Base-by-base conservation (phyloP, 1,140 invertebrate genomes). In the Delia radicum region DNA sequence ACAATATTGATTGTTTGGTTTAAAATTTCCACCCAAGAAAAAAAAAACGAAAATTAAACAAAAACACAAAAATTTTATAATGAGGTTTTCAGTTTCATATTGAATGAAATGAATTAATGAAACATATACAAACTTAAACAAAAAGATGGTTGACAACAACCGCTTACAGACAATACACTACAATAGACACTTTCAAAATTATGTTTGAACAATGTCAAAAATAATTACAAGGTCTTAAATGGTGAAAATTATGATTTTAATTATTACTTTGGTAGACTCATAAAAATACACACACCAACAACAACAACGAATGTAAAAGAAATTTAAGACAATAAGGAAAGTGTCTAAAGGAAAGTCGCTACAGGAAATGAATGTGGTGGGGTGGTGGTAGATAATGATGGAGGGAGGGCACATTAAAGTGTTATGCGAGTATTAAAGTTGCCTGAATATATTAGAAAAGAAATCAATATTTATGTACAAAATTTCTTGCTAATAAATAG, bases 171-270 rank as follows among this genome's bases (percentile, higher is more conserved):
- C 29, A 21, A 21, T 42, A 55, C 18, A 55, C n/a, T 65, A 65
- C 21, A 26, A 24, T 28, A 63, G 62, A 65, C 62, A 65, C 62
- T 33, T 33, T 69, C 13, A 37, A 69, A 69, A 69, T 69, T 69
- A 69, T 69, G 31, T 69, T 69, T 69, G 29, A 69, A 69, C 29
- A 69, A 33, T 69, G 65, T 69, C 65, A 69, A 69, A 69, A 69
- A 69, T 69, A 69, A 69, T 69, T 69, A 69, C 65, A 69, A 33
- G 65, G 65, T 69, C 65, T 69, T 69, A 69, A 69, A 69, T 69
- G 65, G 29, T 33, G 65, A 69, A 69, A 69, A 69, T 69, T 69
- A 69, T 69, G 65, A 69, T 69, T 69, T 69, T 69, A 69, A 69
- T 69, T 69, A 33, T 69, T 69, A 69, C 29, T 69, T 33, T 33